Base-by-base conservation (phyloP, 1,140 invertebrate genomes). In the Acyrthosiphon pisum region DNA sequence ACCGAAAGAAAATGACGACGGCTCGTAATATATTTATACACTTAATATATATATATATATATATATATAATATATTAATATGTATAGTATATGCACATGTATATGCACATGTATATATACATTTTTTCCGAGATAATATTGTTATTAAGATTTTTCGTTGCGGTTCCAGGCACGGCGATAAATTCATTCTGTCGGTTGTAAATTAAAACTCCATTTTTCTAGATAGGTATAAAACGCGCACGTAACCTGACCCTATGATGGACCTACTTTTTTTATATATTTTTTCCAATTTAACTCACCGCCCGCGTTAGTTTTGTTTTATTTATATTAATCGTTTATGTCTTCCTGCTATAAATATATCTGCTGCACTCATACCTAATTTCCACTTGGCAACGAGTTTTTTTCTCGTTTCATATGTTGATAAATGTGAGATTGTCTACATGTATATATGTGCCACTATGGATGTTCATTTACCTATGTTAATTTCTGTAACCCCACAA, bases 181-280 rank as follows among this genome's bases (percentile, higher is more conserved):
- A 93, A 93, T 93, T 93, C 76, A 93, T 93, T 83, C 91, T 93
- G 91, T 93, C 91, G 76, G 91, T 53, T 53, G 91, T 93, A 93
- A 93, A 93, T 93, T 93, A 93, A 93, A 91, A 93, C 44, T 86
- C 91, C 91, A 93, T 93, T 93, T 91, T 91, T 93, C 81, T 93
- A 93, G 35, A 91, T 91, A 81, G 60, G 30, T 91, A 83, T 50
- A 50, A 35, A 83, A 60, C 37, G 35, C 81, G 48, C 76, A 18
- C 46, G 76, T n/a, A 30, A 22, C 44, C 86, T 76, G 46, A 48
- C 86, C 46, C 41, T 41, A 35, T 6, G 91, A 92, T 37, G 91
- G 76, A 84, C 91, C 48, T 84, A 92, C 44, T 83, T 92, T 91
- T 91, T 41, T 90, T 41, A 9, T 90, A 60, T 90, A 60, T 68